phyloP scores from a whole-genome alignment of 2,888 invertebrate genomes.

The Agrotis segetum region DNA sequence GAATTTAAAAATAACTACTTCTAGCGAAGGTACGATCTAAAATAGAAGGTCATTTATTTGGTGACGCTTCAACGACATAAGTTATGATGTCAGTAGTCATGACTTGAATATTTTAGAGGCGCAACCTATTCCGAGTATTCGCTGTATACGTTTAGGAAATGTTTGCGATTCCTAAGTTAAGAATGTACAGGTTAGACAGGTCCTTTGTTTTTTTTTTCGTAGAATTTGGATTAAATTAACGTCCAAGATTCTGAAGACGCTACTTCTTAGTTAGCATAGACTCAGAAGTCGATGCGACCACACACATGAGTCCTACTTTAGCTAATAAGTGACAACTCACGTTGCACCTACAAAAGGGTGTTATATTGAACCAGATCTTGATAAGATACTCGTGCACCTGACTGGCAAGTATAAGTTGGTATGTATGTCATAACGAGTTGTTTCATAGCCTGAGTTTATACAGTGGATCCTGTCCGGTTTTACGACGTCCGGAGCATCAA shows the following conservation, averaged over 20 bases:
- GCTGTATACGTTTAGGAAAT: constrained; percentile 49
- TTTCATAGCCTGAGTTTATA: constrained; percentile 56
- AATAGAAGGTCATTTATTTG: constrained; percentile 56
- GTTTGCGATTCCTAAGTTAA: constrained; percentile 45
- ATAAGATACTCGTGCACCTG: constrained; percentile 59
- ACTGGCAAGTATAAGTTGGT: constrained; percentile 54
- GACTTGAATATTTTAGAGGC: constrained; percentile 61
- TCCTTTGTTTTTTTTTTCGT: constrained; percentile 24
- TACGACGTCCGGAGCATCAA: constrained; percentile 84
- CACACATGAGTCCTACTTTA: constrained; percentile 43
- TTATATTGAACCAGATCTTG: constrained; percentile 59
- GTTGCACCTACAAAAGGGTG: constrained; percentile 53
- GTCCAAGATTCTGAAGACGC: not conserved
- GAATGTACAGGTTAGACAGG: constrained; percentile 11
- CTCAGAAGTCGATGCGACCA: constrained; percentile 37
- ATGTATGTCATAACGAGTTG: constrained; percentile 58
- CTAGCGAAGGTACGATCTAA: constrained; percentile 41
- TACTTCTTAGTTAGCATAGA: constrained; percentile 1
- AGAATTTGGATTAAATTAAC: not conserved
- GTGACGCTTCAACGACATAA: constrained; percentile 55
- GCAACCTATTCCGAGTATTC: constrained; percentile 60
- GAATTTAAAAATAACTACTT: constrained; percentile 51
- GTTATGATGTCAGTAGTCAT: constrained; percentile 66
- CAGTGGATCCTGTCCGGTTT: constrained; percentile 74
- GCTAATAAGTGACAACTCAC: constrained; percentile 51